Conservation (phyloP, 2,888 invertebrate genomes). For the Nephrotoma flavescens region DNA sequence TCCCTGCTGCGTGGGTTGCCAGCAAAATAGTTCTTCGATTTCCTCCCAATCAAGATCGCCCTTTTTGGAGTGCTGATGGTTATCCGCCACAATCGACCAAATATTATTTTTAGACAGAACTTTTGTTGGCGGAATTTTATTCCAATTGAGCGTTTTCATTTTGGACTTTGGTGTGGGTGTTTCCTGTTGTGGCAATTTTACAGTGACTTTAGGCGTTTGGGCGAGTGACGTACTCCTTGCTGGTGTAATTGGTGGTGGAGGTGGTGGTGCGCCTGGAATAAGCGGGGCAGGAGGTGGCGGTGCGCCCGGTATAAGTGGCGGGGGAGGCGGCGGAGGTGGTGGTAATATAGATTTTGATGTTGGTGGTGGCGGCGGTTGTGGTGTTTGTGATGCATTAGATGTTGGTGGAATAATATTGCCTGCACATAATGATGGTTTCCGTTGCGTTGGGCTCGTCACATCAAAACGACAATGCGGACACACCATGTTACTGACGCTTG, state of each 20-base stretch:
- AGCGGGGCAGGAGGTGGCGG: conserved; percentile 24
- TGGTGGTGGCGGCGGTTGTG: conserved; percentile 39
- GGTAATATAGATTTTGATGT: conserved; percentile 14
- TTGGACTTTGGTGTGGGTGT: conserved; percentile 89
- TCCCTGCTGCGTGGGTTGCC: conserved; percentile 51
- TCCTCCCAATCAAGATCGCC: conserved; percentile 82
- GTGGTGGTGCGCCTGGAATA: conserved; percentile 14
- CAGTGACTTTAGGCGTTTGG: conserved; percentile 21
- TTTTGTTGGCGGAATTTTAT: conserved; percentile 85
- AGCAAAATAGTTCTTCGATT: conserved; percentile 89
- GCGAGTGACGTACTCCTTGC: conserved; percentile 22
- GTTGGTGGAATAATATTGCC: conserved; percentile 13
- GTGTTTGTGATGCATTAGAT: conserved; percentile 27
- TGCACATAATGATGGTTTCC: conserved; percentile 40
- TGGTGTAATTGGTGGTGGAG: conserved; percentile 30
- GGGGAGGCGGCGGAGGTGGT: conserved; percentile 32
- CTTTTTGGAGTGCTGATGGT: conserved; percentile 70
- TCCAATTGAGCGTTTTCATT: conserved; percentile 98
- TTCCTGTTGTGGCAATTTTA: conserved; percentile 72
- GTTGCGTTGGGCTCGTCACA: conserved; percentile 36
- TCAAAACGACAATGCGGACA: conserved; percentile 42
- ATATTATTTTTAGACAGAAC: conserved; percentile 83
- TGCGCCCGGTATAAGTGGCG: conserved; percentile 30
- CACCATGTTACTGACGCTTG: conserved; percentile 51
- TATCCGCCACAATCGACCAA: conserved; percentile 80